Evolutionary conservation across 1,140 invertebrate species (phyloP), one percentile per base, ranked within the genome.

Genomic region (Dolichoris vasculosae): DNA sequence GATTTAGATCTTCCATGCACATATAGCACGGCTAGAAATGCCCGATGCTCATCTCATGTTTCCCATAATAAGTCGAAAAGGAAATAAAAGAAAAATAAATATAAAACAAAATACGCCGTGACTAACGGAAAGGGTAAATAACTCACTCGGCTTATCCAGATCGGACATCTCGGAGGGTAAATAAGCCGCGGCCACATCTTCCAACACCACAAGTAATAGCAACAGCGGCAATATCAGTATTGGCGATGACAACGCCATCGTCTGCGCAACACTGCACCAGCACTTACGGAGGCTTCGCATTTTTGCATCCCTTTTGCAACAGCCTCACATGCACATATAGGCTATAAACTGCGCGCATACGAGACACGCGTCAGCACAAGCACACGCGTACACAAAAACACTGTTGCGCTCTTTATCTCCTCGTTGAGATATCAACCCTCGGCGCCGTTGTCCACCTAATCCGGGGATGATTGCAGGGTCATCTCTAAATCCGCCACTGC

Each of bases 121-220:
- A 9, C 48, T 7, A 38, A 32, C 15, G 46, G n/a, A 30, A 48
- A 38, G 30, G 2, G 59, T 67, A 71, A 85, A 87, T 88, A 88
- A 92, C 91, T 92, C 88, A 92, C 91, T 89, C 48, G 90, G 91
- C 89, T 91, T 89, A 90, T 92, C 90, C 86, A 92, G 88, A 88
- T 92, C 91, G 82, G 90, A 88, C 88, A 90, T 88, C 87, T 91
- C 88, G 59, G 85, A 78, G 69, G 85, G 80, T 26, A n/a, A 38
- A 11, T 64, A 51, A n/a, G 35, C 75, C 2, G 46, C 55, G 40
- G 15, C 40, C 13, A 0, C 55, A 15, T n/a, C 32, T 26, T 26
- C 30, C 30, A 8, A 46, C 88, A 88, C 79, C 85, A 84, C 78
- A 81, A 89, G 84, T 73, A 86, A 38, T 2, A 87, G 67, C 69